These are phyloP conservation scores for Sciaenops ocellatus DNA, from an alignment of 2,797 vertebrate genomes.

Conservation along the genomic window DNA sequence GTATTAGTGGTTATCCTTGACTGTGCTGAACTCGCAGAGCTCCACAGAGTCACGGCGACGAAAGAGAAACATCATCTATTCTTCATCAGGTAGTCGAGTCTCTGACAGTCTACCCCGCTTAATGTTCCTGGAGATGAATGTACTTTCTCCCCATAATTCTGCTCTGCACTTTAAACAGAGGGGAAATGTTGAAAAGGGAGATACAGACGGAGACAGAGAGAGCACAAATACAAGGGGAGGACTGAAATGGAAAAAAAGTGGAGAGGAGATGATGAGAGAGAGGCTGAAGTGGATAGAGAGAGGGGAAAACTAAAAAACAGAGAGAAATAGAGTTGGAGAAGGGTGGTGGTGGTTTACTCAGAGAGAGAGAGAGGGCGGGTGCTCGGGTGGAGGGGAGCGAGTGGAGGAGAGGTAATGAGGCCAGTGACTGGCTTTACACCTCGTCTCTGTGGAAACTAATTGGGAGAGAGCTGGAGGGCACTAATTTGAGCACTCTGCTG, in stretches of 20 bases:
- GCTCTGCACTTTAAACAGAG: slow-evolving; percentile 55
- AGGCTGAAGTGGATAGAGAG: slow-evolving; percentile 60
- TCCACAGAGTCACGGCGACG: slow-evolving; percentile 40
- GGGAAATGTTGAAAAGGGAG: slow-evolving; percentile 55
- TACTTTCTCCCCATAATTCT: slow-evolving; percentile 38
- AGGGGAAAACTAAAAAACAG: slow-evolving; percentile 35
- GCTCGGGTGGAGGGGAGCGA: slow-evolving; percentile 18
- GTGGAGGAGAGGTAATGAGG: slow-evolving; percentile 85
- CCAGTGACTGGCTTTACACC: slow-evolving; percentile 87
- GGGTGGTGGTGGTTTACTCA: too few species aligned
- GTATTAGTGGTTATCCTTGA: slow-evolving; percentile 31
- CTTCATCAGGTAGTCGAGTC: slow-evolving; percentile 65
- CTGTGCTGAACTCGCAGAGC: slow-evolving; percentile 34
- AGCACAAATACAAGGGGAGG: slow-evolving; percentile 56
- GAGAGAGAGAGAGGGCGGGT: slow-evolving; percentile 50
- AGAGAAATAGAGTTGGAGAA: not conserved
- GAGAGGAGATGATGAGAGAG: slow-evolving; percentile 55
- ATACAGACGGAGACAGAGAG: slow-evolving; percentile 48
- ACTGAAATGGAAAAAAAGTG: slow-evolving; percentile 61
- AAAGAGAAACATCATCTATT: slow-evolving; percentile 66
- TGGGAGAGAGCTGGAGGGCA: slow-evolving; percentile 87
- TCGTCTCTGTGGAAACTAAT: slow-evolving; percentile 88
- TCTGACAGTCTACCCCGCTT: slow-evolving; percentile 44
- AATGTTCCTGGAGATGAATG: slow-evolving; percentile 63
- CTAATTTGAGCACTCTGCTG: slow-evolving; percentile 87